phyloP scores from a whole-genome alignment of 2,797 vertebrate species.

The Falco columbarius region DNA sequence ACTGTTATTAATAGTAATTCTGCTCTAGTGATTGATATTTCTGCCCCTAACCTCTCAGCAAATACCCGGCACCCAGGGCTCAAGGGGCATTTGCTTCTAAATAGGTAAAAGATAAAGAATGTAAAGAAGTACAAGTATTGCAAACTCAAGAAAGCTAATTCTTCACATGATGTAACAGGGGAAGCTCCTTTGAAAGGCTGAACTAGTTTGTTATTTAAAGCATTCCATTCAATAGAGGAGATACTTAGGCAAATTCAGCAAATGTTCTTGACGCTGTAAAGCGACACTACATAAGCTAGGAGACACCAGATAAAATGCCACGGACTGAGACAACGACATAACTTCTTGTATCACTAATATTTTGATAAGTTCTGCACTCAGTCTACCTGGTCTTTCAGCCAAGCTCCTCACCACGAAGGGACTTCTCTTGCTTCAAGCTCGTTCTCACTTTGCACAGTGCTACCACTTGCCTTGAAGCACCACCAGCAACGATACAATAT shows the following conservation, averaged over 20 bases:
- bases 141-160: background rate
- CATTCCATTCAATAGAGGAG: background rate
- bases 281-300: too few species aligned
- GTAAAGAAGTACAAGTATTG: background rate
- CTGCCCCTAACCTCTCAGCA: background rate
- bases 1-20: background rate
- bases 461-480: background rate
- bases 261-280: background rate
- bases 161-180: background rate
- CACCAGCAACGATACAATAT: background rate
- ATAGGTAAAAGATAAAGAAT: background rate
- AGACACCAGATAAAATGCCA: background rate
- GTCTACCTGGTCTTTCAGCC: background rate
- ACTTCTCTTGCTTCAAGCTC: background rate
- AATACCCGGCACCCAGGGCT: background rate
- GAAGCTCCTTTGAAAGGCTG: background rate
- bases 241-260: constrained; percentile 12
- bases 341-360: too few species aligned
- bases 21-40: background rate
- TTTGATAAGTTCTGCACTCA: background rate
- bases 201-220: constrained; percentile 56
- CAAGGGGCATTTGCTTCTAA: background rate
- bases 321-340: background rate
- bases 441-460: background rate
- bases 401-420: background rate